These are phyloP conservation scores for Antennarius striatus DNA, from an alignment of 2,113 vertebrate genomes.

Conservation along the genomic window DNA sequence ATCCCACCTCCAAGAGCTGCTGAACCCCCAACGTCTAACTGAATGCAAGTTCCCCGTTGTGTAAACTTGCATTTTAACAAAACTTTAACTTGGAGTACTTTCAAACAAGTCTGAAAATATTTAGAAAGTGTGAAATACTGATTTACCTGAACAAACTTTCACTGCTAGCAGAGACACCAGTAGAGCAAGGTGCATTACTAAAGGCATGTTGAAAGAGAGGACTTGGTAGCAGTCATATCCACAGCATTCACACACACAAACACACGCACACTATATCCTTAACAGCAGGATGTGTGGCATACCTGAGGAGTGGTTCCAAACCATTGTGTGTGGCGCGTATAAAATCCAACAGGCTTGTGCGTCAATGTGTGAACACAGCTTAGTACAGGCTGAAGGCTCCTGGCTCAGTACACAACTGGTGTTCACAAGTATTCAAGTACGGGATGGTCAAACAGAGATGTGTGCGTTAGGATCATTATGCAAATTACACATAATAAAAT, in stretches of 20 bases:
- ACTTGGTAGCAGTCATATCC: constrained; percentile 17
- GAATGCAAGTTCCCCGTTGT: constrained; percentile 31
- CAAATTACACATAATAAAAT: no score
- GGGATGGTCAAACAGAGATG: no score
- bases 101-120: not conserved
- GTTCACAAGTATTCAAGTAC: no score
- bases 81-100: not conserved
- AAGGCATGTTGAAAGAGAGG: constrained; percentile 53
- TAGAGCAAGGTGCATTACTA: constrained; percentile 33
- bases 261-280: constrained; percentile 63
- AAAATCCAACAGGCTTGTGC: constrained; percentile 17
- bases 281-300: constrained; percentile 68
- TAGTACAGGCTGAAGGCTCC: constrained; percentile 21
- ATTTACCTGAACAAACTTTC: constrained; percentile 49
- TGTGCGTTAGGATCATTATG: no score
- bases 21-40: not conserved
- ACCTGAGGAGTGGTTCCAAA: constrained; percentile 41
- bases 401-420: no score
- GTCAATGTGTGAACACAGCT: constrained; percentile 60
- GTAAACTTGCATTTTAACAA: constrained; percentile 46
- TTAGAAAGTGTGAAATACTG: constrained; percentile 11
- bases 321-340: not conserved
- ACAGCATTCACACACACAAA: constrained; percentile 4
- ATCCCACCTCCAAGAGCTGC: not conserved
- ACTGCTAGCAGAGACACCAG: constrained; percentile 41